phyloP scores from a whole-genome alignment of 2,797 vertebrate species.

The Decapterus maruadsi region DNA sequence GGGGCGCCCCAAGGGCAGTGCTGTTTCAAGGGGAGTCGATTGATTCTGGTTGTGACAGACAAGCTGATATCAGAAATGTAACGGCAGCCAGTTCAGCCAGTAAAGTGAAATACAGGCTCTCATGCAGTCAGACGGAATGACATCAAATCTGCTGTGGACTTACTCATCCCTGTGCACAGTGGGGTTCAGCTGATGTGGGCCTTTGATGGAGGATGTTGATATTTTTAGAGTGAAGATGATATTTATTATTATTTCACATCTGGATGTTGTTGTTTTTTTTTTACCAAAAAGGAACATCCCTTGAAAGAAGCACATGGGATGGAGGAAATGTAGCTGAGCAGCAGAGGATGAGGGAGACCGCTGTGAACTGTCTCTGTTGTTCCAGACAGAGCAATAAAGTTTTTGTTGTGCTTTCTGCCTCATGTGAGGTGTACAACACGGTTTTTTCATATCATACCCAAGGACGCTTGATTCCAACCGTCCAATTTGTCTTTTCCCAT shows the following conservation, averaged over 20 bases:
- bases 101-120: conserved; percentile 28
- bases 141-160: conserved; percentile 31
- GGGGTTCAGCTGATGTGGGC: conserved; percentile 3
- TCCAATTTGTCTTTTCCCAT: conserved; percentile 13
- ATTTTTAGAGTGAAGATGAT: conserved; percentile 34
- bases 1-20: conserved; percentile 3
- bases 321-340: conserved; percentile 35
- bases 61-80: conserved; percentile 42
- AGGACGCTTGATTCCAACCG: conserved; percentile 23
- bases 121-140: conserved; percentile 35
- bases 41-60: conserved; percentile 55
- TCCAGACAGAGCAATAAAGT: not conserved
- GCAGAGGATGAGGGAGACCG: conserved; percentile 21
- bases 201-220: conserved; percentile 39
- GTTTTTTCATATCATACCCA: not conserved
- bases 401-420: conserved; percentile 5
- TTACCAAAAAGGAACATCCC: conserved; percentile 16
- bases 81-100: conserved; percentile 26
- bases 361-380: conserved; percentile 40
- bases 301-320: conserved; percentile 8
- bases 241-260: conserved; percentile 36
- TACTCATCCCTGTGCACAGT: conserved; percentile 6
- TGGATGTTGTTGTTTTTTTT: not conserved
- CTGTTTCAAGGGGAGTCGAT: conserved; percentile 33
- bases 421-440: conserved; percentile 12